These are phyloP conservation scores for Oryzaephilus surinamensis DNA, from an alignment of 1,140 invertebrate genomes.

Conservation along the genomic window DNA sequence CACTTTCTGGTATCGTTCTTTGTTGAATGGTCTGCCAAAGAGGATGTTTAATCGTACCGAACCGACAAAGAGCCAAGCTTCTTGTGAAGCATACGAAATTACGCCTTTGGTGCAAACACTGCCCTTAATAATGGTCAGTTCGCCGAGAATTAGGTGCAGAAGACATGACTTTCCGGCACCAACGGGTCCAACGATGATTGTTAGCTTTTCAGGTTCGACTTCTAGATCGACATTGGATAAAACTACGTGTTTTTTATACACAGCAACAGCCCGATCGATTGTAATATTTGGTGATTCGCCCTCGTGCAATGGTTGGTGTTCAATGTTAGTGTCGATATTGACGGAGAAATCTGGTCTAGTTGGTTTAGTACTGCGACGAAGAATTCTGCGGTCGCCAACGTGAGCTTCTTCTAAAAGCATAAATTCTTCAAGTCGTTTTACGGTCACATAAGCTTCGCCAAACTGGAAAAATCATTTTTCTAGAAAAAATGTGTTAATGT, in stretches of 20 bases:
- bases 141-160: conserved; percentile 54
- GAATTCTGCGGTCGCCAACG: conserved; percentile 22
- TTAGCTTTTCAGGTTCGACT: conserved; percentile 50
- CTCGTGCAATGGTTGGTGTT: not conserved
- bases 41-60: conserved; percentile 47
- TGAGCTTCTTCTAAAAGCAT: conserved; percentile 53
- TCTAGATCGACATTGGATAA: conserved; percentile 51
- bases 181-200: conserved; percentile 62
- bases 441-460: conserved; percentile 44
- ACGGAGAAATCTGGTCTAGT: conserved; percentile 8
- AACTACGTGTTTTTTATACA: conserved; percentile 43
- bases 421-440: conserved; percentile 54
- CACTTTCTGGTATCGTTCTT: conserved; percentile 49
- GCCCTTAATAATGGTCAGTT: conserved; percentile 52
- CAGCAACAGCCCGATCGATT: conserved; percentile 40
- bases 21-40: conserved; percentile 37
- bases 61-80: conserved; percentile 59
- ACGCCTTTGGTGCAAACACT: conserved; percentile 50
- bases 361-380: conserved; percentile 18
- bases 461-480: too few species aligned
- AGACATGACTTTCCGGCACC: conserved; percentile 68
- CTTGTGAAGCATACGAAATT: conserved; percentile 64
- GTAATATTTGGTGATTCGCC: not conserved
- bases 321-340: not conserved
- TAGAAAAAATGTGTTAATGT: too few species aligned